These are phyloP conservation scores for Enteromius trimaculatus DNA, from an alignment of 2,797 vertebrate species.

Conservation along the genomic window DNA sequence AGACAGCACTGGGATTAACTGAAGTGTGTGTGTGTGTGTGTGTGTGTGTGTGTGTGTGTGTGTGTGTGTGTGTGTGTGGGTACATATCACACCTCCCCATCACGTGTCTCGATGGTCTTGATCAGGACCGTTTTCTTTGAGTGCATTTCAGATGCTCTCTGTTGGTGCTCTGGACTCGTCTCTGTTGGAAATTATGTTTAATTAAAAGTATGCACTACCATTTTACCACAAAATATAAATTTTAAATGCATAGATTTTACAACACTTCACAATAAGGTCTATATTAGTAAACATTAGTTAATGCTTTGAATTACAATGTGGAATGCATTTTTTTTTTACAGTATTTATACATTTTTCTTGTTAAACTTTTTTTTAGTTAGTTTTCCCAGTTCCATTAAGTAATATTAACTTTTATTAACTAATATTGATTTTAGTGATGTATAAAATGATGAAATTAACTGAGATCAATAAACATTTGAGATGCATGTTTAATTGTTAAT, in stretches of 20 bases:
- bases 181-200: slow-evolving; percentile 73
- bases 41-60: slow-evolving; percentile 21
- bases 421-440: not conserved
- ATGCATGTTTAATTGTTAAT: not conserved
- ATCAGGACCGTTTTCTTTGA: slow-evolving; percentile 96
- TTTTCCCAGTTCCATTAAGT: not conserved
- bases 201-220: not conserved
- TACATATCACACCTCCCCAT: slow-evolving; percentile 82
- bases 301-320: not conserved
- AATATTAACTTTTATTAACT: not conserved
- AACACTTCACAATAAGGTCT: not conserved
- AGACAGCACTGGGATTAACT: not conserved
- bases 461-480: not conserved
- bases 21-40: not conserved
- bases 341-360: not conserved
- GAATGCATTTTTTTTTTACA: not conserved
- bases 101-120: slow-evolving; percentile 93
- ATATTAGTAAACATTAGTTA: not conserved
- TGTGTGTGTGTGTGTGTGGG: slow-evolving; percentile 20
- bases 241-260: not conserved
- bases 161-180: slow-evolving; percentile 88
- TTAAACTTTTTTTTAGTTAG: not conserved
- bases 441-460: not conserved
- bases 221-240: not conserved
- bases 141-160: slow-evolving; percentile 83